Base-by-base conservation (phyloP, 2,113 vertebrate genomes). In the Fregata magnificens region DNA sequence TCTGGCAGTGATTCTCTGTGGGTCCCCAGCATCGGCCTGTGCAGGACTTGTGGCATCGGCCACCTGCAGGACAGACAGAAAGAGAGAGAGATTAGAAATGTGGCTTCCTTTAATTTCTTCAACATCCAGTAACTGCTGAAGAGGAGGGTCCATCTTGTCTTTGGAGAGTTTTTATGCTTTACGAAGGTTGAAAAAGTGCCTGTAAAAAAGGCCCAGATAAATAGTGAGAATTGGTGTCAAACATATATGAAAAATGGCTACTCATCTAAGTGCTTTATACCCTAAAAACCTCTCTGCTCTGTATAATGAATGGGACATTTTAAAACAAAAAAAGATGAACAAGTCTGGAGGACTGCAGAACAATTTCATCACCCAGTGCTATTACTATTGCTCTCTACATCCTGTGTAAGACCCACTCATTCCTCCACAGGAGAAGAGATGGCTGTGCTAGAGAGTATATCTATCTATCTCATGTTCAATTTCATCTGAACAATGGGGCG, bases 1-100 rank as follows among this genome's bases (percentile, higher is more conserved):
- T 99, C 97, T 99, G 99, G 96, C 99, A 99, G 90, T 99, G 99
- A 78, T 99, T 98, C 67, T 99, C 99, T 13, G 99, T 99, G 63
- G 99, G 99, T 73, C 99, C 99, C 99, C 99, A 99, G 96, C 99
- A 99, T 53, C 99, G 98, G 70, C 99, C 99, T 12, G 99, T 99
- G 95, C 99, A 99, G 17, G 99, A 99, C 65, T 99, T 99, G 95
- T 99, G 99, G 96, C 99, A 99, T 28, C 98, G 98, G 88, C 98
- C 98, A 98, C 99, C 99, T 99, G 96, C 29, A 95, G 90, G 96
- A 86, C 47, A 94, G 62, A 94, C 80, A 92, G 61, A 86, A 88
- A 45, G 7, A 86, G 7, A 92, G 11, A 28, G 4, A 38, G 47
- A 38, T 96, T 34, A 88, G 29, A 58, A 77, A 72, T 7, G 16